phyloP scores from a whole-genome alignment of 1,140 invertebrate genomes.

The Cyrtorhinus lividipennis region DNA sequence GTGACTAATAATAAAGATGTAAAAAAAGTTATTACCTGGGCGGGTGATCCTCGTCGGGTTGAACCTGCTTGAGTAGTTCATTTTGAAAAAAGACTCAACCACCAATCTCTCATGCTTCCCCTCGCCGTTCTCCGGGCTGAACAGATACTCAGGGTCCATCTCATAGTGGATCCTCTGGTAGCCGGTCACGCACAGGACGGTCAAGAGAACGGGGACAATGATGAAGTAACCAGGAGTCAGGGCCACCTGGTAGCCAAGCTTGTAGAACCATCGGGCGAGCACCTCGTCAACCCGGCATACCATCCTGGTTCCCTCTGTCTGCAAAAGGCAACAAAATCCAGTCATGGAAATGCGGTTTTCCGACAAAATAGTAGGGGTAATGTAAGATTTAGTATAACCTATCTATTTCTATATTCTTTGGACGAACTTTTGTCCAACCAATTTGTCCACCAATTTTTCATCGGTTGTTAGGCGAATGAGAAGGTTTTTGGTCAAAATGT shows the following conservation, averaged over 20 bases:
- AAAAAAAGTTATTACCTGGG: too few relatives aligned
- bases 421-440: too few relatives aligned
- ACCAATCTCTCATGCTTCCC: slow-evolving; percentile 67
- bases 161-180: slow-evolving; percentile 73
- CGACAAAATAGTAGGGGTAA: too few relatives aligned
- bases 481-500: too few relatives aligned
- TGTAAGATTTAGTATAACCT: too few relatives aligned
- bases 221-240: slow-evolving; percentile 75
- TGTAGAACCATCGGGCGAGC: slow-evolving; percentile 66
- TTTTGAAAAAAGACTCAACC: slow-evolving; percentile 70
- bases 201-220: slow-evolving; percentile 65
- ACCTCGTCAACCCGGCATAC: slow-evolving; percentile 46
- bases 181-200: slow-evolving; percentile 67
- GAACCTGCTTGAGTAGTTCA: slow-evolving; percentile 73
- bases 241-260: slow-evolving; percentile 64
- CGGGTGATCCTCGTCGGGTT: slow-evolving; percentile 71
- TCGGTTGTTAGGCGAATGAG: too few relatives aligned
- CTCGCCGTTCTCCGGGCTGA: slow-evolving; percentile 70
- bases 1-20: too few relatives aligned
- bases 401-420: too few relatives aligned
- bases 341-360: too few relatives aligned
- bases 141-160: slow-evolving; percentile 85
- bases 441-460: too few relatives aligned
- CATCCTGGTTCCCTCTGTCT: slow-evolving; percentile 14
- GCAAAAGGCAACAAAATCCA: neutral